Evolutionary conservation across 2,888 invertebrate species (phyloP).

Genomic region (Limnephilus lunatus): DNA sequence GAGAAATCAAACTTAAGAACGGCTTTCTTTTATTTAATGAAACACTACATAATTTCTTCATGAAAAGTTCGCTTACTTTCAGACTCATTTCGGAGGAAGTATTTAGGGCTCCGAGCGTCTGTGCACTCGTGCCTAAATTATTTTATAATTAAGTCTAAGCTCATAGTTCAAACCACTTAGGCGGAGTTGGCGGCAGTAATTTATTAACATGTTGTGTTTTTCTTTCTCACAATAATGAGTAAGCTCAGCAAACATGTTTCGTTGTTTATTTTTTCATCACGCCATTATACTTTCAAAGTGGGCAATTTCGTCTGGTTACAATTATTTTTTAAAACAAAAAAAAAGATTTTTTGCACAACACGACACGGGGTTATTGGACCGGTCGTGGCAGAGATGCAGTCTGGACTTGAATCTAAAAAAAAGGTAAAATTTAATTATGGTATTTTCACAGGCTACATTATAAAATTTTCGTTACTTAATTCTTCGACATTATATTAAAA

Average conservation of each 20-base stretch:
- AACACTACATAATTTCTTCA: not conserved
- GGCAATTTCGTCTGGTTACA: not conserved
- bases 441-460: too few relatives aligned
- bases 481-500: too few relatives aligned
- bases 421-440: not conserved
- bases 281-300: not conserved
- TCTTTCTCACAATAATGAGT: not conserved
- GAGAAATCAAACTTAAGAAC: not conserved
- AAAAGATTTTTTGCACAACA: not conserved
- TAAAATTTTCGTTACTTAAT: too few relatives aligned
- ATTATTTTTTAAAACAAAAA: not conserved
- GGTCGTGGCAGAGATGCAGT: not conserved
- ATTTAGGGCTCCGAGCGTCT: not conserved
- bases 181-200: not conserved
- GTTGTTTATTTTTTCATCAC: conserved; percentile 2
- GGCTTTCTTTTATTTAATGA: not conserved
- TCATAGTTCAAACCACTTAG: conserved; percentile 2
- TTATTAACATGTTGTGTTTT: not conserved
- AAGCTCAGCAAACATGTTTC: not conserved
- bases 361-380: not conserved
- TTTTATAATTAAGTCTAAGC: not conserved
- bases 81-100: not conserved
- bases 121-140: not conserved
- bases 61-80: not conserved
- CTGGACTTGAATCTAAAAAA: not conserved